Evolutionary conservation across 2,888 invertebrate genomes (phyloP), one percentile per base, ranked within the genome.

Genomic region (Spisula solida): DNA sequence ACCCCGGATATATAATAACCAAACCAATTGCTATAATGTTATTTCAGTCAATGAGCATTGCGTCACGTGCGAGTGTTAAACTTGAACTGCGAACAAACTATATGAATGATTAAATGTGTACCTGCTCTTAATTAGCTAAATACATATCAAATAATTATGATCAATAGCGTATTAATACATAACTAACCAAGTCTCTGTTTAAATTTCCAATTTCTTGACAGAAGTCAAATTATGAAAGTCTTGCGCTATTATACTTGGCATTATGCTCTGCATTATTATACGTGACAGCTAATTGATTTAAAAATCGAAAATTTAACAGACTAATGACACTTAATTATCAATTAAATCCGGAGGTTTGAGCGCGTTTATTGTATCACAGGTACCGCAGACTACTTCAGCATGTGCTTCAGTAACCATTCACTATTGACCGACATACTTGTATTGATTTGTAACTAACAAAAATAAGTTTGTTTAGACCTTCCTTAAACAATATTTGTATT

Each of bases 291-390:
- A 25, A 25, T 66, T 66, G 60, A 66, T 66, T 66, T 66, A 25
- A 25, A 66, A 66, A 66, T 66, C 60, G 60, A 66, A 66, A 66
- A n/a, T 66, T 66, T 25, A 1, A n/a, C 25, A 5, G 60, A 66
- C 25, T 66, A 66, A 66, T 66, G 60, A 66, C 25, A 66, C 25
- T 66, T 60, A 60, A 60, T 60, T 66, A 66, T 25, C 60, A 66
- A 66, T 66, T 66, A 66, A 66, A 25, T 66, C 8, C 25, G 12
- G 60, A 66, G 25, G 5, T 66, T 25, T 25, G 25, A 10, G n/a
- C n/a, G 25, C 10, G 0, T 0, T 66, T 66, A 10, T 66, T 66
- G n/a, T 66, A 66, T 66, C 60, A 6, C 25, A 25, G 25, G 60
- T 25, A n/a, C n/a, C 12, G 20, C 25, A n/a, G 25, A 66, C 41